Evolutionary conservation across 2,888 invertebrate genomes (phyloP).

Genomic region (Dilophus febrilis): DNA sequence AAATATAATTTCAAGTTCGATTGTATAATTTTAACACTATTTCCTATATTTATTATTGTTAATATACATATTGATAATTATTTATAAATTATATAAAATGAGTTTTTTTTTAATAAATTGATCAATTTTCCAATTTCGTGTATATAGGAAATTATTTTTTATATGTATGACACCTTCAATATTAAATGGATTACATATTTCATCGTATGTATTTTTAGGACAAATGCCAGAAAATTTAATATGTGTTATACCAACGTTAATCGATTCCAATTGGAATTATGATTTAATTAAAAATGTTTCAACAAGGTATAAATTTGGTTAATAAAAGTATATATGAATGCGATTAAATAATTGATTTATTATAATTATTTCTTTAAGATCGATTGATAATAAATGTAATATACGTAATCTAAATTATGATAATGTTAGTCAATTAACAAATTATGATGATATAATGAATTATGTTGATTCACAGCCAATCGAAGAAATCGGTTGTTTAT

Average conservation of each 20-base stretch:
- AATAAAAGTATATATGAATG: conserved; percentile 9
- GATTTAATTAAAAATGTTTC: conserved; percentile 22
- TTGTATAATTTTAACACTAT: no score
- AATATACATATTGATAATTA: neutral
- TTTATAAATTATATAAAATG: no score
- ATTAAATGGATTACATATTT: conserved; percentile 28
- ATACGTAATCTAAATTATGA: conserved; percentile 29
- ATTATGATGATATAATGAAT: conserved; percentile 15
- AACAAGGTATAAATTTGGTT: neutral
- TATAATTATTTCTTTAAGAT: neutral
- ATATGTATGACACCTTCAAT: conserved; percentile 20
- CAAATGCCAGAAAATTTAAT: conserved; percentile 19
- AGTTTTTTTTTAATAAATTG: no score
- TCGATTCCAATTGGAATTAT: conserved; percentile 22
- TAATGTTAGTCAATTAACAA: conserved; percentile 19
- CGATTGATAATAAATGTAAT: conserved; percentile 18
- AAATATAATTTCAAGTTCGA: no score
- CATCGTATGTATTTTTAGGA: conserved; percentile 27
- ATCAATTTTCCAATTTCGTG: no score
- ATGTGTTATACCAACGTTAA: conserved; percentile 23
- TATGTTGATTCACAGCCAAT: no score
- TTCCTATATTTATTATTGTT: neutral
- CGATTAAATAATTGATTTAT: neutral
- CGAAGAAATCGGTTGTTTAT: conserved; percentile 13
- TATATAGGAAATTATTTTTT: conserved; percentile 17